These are phyloP conservation scores for Nibea coibor DNA, from an alignment of 2,113 vertebrate genomes.

Conservation along the genomic window DNA sequence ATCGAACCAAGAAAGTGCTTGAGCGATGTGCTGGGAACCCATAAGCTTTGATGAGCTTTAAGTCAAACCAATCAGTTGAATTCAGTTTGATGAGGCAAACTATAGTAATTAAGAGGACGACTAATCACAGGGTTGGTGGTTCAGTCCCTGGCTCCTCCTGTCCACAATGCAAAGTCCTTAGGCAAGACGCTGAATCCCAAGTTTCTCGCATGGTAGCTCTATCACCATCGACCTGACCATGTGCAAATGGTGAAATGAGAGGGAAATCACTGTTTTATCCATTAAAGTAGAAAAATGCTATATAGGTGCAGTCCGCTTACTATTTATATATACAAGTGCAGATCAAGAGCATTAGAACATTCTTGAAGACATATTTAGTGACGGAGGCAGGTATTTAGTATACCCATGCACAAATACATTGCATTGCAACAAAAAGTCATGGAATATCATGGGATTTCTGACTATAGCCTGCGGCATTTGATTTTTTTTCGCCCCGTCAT, in stretches of 20 bases:
- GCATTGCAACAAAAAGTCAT: neutral
- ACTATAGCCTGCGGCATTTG: neutral
- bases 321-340: neutral
- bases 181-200: neutral
- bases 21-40: slow-evolving; percentile 52
- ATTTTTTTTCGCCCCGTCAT: slow-evolving; percentile 1
- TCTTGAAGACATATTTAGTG: neutral
- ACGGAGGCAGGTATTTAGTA: slow-evolving; percentile 2
- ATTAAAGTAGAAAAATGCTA: neutral
- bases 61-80: slow-evolving; percentile 62
- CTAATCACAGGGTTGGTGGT: neutral
- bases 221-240: neutral
- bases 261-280: neutral
- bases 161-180: neutral
- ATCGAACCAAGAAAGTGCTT: slow-evolving; percentile 58
- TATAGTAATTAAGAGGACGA: neutral
- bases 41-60: slow-evolving; percentile 60
- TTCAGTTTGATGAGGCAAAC: neutral
- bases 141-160: neutral
- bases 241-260: neutral
- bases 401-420: neutral
- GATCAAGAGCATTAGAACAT: neutral
- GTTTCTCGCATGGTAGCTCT: neutral
- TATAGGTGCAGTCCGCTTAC: neutral
- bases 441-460: neutral